Evolutionary conservation across 2,113 vertebrate species (phyloP).

Genomic region (Sylvilagus bachmani): DNA sequence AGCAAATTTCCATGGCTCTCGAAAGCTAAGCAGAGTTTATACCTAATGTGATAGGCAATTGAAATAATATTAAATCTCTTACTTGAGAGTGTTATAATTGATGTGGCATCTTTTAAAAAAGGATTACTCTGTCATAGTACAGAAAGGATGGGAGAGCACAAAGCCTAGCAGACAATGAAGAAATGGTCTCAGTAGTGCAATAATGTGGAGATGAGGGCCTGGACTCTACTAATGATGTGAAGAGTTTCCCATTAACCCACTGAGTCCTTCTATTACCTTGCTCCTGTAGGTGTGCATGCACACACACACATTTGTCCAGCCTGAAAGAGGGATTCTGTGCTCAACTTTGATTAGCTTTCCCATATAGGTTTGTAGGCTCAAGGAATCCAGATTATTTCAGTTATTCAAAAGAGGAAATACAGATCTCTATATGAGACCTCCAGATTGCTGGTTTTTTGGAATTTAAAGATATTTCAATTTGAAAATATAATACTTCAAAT

Average conservation of each 20-base stretch:
- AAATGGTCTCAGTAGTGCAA: not conserved
- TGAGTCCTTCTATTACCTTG: not conserved
- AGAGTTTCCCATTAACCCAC: not conserved
- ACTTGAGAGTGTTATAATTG: not conserved
- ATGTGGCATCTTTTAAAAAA: not conserved
- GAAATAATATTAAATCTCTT: not conserved
- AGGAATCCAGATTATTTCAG: not conserved
- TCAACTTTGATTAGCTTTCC: not conserved
- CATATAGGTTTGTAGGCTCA: not conserved
- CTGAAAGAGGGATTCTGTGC: not conserved
- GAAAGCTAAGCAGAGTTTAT: constrained; percentile 24
- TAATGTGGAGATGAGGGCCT: not conserved
- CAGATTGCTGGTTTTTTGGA: not conserved
- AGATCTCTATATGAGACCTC: not conserved
- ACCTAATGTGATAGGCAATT: not conserved
- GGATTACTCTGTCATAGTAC: not conserved
- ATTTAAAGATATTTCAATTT: not conserved
- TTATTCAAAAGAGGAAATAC: constrained; percentile 33
- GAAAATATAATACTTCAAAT: not conserved
- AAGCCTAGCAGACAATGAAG: not conserved
- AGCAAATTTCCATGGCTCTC: not conserved
- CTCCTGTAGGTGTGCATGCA: not conserved
- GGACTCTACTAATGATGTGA: not conserved
- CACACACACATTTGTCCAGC: not conserved
- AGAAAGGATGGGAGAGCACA: not conserved